Conservation (phyloP, 2,888 invertebrate genomes). For the Clusia tigrina region DNA sequence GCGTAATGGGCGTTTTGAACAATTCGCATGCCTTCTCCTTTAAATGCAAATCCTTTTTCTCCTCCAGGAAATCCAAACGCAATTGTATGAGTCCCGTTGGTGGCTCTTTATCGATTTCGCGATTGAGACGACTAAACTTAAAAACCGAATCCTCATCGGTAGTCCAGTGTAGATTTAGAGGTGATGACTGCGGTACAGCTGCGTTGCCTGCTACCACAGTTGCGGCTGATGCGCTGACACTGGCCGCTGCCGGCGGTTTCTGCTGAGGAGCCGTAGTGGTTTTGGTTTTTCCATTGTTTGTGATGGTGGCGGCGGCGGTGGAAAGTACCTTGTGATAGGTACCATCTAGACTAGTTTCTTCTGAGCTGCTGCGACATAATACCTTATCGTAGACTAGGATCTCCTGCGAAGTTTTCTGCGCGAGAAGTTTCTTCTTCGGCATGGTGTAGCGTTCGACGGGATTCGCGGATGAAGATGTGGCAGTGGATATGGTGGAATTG, state of each 20-base stretch:
- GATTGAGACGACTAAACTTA: constrained; percentile 43
- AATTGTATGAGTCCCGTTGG: constrained; percentile 34
- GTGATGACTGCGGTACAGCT: no score
- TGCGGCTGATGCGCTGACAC: not conserved
- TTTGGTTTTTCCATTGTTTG: not conserved
- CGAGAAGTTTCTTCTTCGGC: constrained; percentile 3
- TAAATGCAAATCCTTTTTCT: constrained; percentile 38
- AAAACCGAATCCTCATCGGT: constrained; percentile 48
- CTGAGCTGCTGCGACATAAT: constrained; percentile 41
- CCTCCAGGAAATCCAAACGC: constrained; percentile 36
- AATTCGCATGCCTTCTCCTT: constrained; percentile 38
- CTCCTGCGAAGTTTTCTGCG: constrained; percentile 5
- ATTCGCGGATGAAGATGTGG: constrained; percentile 39
- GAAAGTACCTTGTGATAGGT: not conserved
- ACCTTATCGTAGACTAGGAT: constrained; percentile 37
- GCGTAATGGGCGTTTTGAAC: constrained; percentile 48
- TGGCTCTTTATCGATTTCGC: constrained; percentile 44
- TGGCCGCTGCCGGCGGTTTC: constrained; percentile 7
- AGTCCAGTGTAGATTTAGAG: constrained; percentile 35
- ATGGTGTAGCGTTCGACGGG: constrained; percentile 15
- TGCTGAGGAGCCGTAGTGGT: constrained; percentile 8
- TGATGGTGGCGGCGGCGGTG: no score
- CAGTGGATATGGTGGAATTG: constrained; percentile 37
- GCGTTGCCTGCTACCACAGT: no score
- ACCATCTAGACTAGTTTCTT: constrained; percentile 34